phyloP scores from a whole-genome alignment of 1,140 invertebrate species.

The Tetranychus cinnabarinus region DNA sequence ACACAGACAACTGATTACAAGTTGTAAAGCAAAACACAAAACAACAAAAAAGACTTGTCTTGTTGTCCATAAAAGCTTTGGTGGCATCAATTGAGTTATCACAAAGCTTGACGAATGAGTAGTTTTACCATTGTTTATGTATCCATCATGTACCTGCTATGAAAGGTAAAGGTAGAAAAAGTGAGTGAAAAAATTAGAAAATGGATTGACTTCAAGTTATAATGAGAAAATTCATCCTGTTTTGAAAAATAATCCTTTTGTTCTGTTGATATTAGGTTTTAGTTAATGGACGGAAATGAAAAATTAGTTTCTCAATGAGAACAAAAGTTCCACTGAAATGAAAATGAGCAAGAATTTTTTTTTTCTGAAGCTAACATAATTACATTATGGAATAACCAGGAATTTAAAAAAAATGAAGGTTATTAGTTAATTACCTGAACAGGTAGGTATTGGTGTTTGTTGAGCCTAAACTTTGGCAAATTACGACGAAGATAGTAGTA shows the following conservation, averaged over 20 bases:
- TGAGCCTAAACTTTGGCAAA: background rate
- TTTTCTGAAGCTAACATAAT: too few species aligned
- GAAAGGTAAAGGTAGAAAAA: background rate
- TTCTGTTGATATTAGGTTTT: too few species aligned
- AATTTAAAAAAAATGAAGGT: background rate
- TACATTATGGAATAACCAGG: too few species aligned
- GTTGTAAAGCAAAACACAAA: constrained; percentile 36
- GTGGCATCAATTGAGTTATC: constrained; percentile 24
- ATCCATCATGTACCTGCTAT: background rate
- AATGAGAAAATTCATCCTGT: too few species aligned
- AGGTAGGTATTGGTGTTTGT: background rate
- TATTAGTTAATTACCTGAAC: background rate
- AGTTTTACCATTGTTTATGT: background rate
- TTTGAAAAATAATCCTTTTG: too few species aligned
- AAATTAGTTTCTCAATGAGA: too few species aligned
- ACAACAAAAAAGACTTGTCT: constrained; percentile 36
- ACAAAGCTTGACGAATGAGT: constrained; percentile 14
- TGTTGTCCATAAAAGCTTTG: constrained; percentile 18
- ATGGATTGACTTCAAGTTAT: too few species aligned
- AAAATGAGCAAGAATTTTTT: too few species aligned
- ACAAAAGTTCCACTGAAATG: too few species aligned
- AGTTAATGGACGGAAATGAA: background rate
- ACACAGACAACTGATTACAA: constrained; percentile 39
- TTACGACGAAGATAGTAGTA: constrained; percentile 4
- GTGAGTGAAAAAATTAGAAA: too few species aligned